Evolutionary conservation across 2,797 vertebrate genomes (phyloP).

Genomic region (Neomorphus geoffroyi): DNA sequence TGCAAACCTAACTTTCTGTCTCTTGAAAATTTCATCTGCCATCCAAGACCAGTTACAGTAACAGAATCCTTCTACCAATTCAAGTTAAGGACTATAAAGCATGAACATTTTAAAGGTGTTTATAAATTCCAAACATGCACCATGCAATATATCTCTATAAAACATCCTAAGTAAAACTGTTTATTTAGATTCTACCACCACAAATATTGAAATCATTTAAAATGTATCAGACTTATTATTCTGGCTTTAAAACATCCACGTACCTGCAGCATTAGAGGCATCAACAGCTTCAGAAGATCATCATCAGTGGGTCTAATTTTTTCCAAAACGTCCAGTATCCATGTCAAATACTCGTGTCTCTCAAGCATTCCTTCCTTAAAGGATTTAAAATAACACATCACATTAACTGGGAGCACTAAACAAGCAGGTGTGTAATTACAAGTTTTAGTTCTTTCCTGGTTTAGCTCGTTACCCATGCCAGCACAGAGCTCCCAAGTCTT

Average conservation of each 20-base stretch:
- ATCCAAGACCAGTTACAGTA: background rate
- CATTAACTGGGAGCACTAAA: background rate
- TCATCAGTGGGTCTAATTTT: slow-evolving; percentile 77
- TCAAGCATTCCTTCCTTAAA: slow-evolving; percentile 79
- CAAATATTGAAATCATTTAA: background rate
- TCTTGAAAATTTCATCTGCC: background rate
- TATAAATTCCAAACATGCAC: background rate
- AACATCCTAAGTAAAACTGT: background rate
- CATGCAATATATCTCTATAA: background rate
- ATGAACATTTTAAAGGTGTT: background rate
- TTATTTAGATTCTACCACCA: background rate
- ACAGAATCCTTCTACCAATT: background rate
- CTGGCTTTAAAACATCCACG: background rate
- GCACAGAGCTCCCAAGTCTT: background rate
- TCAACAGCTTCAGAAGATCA: slow-evolving; percentile 77
- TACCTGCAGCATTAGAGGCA: slow-evolving; percentile 79
- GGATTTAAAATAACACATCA: background rate
- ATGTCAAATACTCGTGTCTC: slow-evolving; percentile 78
- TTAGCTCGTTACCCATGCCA: background rate
- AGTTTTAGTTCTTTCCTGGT: background rate
- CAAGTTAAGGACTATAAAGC: background rate
- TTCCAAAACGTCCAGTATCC: slow-evolving; percentile 80
- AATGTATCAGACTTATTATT: background rate
- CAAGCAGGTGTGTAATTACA: background rate
- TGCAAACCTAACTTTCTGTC: background rate